Evolutionary conservation across 2,888 invertebrate genomes (phyloP).

Genomic region (Oscheius sp.): DNA sequence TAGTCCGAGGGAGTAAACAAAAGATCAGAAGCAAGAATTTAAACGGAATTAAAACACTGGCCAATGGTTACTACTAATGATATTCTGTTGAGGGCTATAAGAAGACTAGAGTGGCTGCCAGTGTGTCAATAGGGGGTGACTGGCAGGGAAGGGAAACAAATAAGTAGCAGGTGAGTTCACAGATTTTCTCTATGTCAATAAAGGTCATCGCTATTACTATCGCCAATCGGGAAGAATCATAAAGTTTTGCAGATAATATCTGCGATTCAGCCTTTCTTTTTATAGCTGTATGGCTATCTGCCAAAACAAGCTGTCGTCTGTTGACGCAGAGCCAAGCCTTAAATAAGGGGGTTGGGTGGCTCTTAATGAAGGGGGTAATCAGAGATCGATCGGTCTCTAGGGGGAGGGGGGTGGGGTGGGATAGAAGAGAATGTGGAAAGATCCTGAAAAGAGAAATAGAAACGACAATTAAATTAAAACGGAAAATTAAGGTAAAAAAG

Average conservation of each 20-base stretch:
- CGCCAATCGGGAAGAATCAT: conserved; percentile 2
- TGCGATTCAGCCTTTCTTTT: conserved; percentile 3
- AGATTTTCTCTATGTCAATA: not conserved
- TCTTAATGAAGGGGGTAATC: conserved; percentile 28
- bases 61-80: too few species aligned
- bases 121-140: conserved; percentile 19
- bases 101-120: conserved; percentile 16
- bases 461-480: not conserved
- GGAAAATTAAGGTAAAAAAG: not conserved
- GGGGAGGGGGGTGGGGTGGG: not conserved
- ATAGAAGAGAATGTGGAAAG: not conserved
- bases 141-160: conserved; percentile 17
- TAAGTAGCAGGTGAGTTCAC: conserved; percentile 17
- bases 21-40: too few species aligned
- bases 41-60: too few species aligned
- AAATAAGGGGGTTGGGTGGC: conserved; percentile 13
- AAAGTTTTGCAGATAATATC: conserved; percentile 17
- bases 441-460: not conserved
- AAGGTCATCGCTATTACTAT: conserved; percentile 7
- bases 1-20: not conserved
- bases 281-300: not conserved
- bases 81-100: not conserved
- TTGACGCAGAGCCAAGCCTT: not conserved
- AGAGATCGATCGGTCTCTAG: conserved; percentile 6
- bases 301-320: too few species aligned